Percentiles rank a stretch among this genome's conserved stretches.
Conservation (phyloP, 2,888 invertebrate genomes). For the Zygothrica quintamaculata region DNA sequence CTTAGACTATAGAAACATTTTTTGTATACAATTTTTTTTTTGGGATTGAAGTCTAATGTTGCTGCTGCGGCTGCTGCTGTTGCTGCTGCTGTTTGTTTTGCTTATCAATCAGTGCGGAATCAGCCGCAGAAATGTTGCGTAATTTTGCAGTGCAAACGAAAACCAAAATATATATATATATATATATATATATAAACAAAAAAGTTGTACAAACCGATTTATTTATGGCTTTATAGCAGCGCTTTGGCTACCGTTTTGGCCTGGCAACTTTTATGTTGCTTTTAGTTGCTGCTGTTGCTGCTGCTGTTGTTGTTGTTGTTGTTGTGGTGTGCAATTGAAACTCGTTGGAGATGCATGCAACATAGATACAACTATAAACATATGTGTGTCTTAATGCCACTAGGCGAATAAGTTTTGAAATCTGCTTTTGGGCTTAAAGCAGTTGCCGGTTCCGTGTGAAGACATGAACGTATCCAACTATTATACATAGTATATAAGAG, state of each 20-base stretch:
- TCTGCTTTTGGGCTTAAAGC: no score
- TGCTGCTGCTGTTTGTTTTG: constrained; percentile 48
- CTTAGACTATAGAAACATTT: constrained; percentile 18
- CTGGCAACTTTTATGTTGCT: constrained; percentile 48
- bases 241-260: constrained; percentile 61
- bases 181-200: constrained; percentile 18
- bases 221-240: constrained; percentile 58
- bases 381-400: constrained; percentile 58
- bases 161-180: constrained; percentile 11
- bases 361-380: not conserved
- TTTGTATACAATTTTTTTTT: constrained; percentile 15
- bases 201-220: constrained; percentile 52
- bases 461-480: no score
- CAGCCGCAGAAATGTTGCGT: constrained; percentile 57
- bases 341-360: constrained; percentile 55
- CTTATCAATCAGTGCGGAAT: constrained; percentile 71
- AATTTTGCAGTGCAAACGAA: constrained; percentile 57
- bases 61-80: constrained; percentile 11
- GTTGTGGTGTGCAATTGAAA: constrained; percentile 49
- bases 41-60: constrained; percentile 15
- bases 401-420: constrained; percentile 48
- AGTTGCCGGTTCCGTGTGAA: no score
- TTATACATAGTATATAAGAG: no score
- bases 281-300: constrained; percentile 16
- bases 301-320: constrained; percentile 8